phyloP scores from a whole-genome alignment of 2,113 vertebrate genomes.

The Sciurus niger region DNA sequence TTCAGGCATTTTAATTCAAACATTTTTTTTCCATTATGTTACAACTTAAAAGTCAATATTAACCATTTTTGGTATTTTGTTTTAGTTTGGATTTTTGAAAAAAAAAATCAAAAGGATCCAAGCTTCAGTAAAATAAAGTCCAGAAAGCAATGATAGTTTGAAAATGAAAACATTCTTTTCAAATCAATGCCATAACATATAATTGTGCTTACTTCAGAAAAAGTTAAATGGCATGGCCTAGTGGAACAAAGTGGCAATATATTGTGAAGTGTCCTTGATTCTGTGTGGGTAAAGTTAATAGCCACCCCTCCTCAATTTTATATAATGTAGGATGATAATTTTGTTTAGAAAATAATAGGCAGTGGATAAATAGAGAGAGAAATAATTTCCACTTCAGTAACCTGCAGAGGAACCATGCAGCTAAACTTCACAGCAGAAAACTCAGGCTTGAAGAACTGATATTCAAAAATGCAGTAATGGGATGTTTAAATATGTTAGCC shows the following conservation, averaged over 20 bases:
- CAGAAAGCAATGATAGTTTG: constrained; percentile 31
- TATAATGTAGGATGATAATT: constrained; percentile 81
- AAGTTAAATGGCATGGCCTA: constrained; percentile 41
- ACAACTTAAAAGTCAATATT: not conserved
- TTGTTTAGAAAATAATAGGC: constrained; percentile 83
- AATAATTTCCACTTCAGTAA: constrained; percentile 82
- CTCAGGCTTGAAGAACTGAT: constrained; percentile 69
- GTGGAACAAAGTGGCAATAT: constrained; percentile 58
- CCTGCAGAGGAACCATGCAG: constrained; percentile 81
- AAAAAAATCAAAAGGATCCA: not conserved
- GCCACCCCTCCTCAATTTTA: constrained; percentile 79
- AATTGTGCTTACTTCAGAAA: constrained; percentile 66
- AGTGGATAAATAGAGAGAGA: constrained; percentile 77
- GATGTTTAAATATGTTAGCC: constrained; percentile 86
- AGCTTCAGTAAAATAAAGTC: constrained; percentile 37
- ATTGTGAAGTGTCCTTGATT: constrained; percentile 77
- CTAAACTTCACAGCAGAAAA: constrained; percentile 84
- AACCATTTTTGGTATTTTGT: not conserved
- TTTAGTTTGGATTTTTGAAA: not conserved
- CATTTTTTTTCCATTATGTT: not conserved
- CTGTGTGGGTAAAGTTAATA: constrained; percentile 82
- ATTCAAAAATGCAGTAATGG: constrained; percentile 78
- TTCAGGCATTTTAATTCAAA: constrained; percentile 47
- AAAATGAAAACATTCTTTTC: constrained; percentile 69
- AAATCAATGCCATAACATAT: constrained; percentile 15